Percentiles rank a stretch among this genome's conserved stretches.
phyloP scores from a whole-genome alignment of 2,797 vertebrate species.

The Notolepis coatsorum region DNA sequence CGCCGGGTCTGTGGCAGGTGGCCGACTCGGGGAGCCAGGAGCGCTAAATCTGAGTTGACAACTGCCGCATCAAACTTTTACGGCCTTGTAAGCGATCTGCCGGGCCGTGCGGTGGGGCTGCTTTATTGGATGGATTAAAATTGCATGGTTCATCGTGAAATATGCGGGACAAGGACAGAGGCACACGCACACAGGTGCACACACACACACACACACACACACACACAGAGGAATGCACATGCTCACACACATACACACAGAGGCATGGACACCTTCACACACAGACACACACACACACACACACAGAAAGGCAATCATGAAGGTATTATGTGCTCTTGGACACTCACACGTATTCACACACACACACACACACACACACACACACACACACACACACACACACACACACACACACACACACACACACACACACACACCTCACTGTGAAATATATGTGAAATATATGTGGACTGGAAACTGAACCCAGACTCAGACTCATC shows the following conservation, averaged over 20 bases:
- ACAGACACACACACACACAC: background rate
- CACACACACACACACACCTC: background rate
- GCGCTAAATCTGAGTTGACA: constrained; percentile 71
- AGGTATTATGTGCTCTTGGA: background rate
- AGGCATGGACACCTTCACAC: background rate
- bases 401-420: background rate
- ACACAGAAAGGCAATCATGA: background rate
- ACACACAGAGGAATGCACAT: background rate
- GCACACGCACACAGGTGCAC: background rate
- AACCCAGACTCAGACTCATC: too few species aligned
- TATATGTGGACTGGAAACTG: too few species aligned
- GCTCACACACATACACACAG: background rate
- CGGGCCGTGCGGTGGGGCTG: constrained; percentile 41
- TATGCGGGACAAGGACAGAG: constrained; percentile 5
- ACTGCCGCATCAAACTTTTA: constrained; percentile 73
- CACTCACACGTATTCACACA: background rate
- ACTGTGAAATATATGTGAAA: too few species aligned
- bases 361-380: background rate
- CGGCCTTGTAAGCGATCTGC: constrained; percentile 66
- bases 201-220: background rate
- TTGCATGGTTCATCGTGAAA: constrained; percentile 67
- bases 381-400: background rate
- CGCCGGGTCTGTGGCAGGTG: constrained; percentile 26
- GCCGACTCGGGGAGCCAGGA: constrained; percentile 48
- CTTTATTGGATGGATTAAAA: constrained; percentile 76